These are phyloP conservation scores for Pelodiscus sinensis DNA, from an alignment of 2,113 vertebrate genomes.

Conservation along the genomic window DNA sequence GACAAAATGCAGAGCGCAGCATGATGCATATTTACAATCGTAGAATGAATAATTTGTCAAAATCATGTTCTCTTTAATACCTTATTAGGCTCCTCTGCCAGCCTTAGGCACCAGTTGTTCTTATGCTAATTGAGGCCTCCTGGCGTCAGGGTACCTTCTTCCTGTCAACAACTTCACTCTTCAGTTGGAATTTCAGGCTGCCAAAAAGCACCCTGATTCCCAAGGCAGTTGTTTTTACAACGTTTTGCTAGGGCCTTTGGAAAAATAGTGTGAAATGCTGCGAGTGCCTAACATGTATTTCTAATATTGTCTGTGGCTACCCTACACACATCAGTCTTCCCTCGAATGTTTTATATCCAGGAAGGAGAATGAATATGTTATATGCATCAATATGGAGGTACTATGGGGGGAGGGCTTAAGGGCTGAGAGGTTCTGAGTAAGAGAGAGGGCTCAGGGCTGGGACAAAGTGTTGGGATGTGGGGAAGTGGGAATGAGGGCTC, in stretches of 20 bases:
- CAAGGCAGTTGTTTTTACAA: background rate
- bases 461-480: too few relatives aligned
- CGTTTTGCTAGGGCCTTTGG: background rate
- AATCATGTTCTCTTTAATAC: slow-evolving; percentile 68
- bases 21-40: slow-evolving; percentile 38
- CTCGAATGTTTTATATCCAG: too few relatives aligned
- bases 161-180: background rate
- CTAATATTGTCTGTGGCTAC: background rate
- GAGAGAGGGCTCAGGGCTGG: too few relatives aligned
- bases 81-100: slow-evolving; percentile 57
- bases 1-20: slow-evolving; percentile 50
- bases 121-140: slow-evolving; percentile 50
- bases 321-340: background rate
- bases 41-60: slow-evolving; percentile 74
- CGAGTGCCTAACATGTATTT: background rate
- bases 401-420: too few relatives aligned
- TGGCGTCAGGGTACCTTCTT: slow-evolving; percentile 15
- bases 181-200: background rate
- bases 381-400: too few relatives aligned
- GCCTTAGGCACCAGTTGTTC: slow-evolving; percentile 38
- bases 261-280: background rate
- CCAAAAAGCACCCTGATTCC: slow-evolving; percentile 3
- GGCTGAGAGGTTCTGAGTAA: too few relatives aligned
- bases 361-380: too few relatives aligned
- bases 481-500: too few relatives aligned